Percentiles rank a stretch among this genome's conserved stretches.
Conservation (phyloP, 2,888 invertebrate genomes). For the Mythimna vitellina region DNA sequence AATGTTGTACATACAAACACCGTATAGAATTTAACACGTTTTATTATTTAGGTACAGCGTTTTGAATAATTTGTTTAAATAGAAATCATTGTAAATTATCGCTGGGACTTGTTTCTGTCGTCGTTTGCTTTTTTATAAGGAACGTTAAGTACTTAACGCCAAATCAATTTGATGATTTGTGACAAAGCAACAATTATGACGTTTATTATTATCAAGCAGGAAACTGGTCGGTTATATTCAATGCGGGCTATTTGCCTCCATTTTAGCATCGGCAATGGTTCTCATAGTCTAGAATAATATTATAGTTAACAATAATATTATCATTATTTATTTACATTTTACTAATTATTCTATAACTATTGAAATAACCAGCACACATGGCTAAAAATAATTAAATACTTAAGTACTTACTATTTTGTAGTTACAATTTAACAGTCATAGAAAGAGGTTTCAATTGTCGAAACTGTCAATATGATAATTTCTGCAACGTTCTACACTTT, state of each 20-base stretch:
- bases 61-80: conserved; percentile 59
- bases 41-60: conserved; percentile 48
- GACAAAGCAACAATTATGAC: background rate
- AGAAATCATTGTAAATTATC: conserved; percentile 49
- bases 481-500: background rate
- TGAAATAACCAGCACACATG: conserved; percentile 1
- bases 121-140: conserved; percentile 17
- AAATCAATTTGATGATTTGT: conserved; percentile 32
- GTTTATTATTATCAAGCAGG: conserved; percentile 19
- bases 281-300: conserved; percentile 23
- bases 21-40: conserved; percentile 51
- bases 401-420: too few species aligned
- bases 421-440: background rate
- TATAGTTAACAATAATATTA: conserved; percentile 26
- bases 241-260: conserved; percentile 41
- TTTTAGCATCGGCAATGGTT: conserved; percentile 21
- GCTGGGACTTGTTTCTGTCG: conserved; percentile 27
- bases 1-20: conserved; percentile 59
- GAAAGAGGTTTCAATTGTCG: too few species aligned
- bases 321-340: background rate
- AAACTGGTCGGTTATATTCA: conserved; percentile 28
- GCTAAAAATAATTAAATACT: conserved; percentile 21
- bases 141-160: background rate
- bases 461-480: background rate
- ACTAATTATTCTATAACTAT: too few species aligned